These are phyloP conservation scores for Merops nubicus DNA, from an alignment of 2,113 vertebrate genomes.

Conservation along the genomic window DNA sequence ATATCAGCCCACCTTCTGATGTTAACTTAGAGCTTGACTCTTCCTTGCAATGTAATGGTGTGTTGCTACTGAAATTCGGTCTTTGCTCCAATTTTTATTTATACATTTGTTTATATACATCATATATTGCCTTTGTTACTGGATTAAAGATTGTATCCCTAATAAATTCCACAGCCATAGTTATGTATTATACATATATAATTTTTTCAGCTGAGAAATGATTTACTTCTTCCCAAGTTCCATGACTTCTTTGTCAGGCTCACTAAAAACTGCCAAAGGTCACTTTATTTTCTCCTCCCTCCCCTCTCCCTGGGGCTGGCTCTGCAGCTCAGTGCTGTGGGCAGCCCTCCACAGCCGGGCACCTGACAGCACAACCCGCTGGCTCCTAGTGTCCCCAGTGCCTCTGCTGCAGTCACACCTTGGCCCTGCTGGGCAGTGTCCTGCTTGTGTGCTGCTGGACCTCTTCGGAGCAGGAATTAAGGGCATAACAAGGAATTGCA, in stretches of 20 bases:
- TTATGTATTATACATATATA: constrained; percentile 42
- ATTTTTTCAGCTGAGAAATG: neutral
- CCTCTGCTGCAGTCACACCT: neutral
- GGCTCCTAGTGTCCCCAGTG: too few relatives aligned
- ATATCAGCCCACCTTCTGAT: neutral
- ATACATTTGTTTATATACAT: neutral
- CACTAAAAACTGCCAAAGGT: constrained; percentile 49
- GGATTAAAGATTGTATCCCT: constrained; percentile 29
- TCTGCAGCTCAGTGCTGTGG: constrained; percentile 17
- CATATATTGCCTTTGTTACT: neutral
- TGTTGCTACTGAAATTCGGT: neutral
- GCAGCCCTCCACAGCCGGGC: neutral
- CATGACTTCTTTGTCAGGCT: constrained; percentile 38
- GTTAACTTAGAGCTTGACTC: neutral
- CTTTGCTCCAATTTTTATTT: neutral
- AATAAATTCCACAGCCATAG: neutral
- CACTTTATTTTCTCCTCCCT: constrained; percentile 46
- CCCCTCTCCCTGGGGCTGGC: neutral
- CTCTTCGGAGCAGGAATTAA: neutral
- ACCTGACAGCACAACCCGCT: neutral
- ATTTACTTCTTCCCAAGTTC: constrained; percentile 44
- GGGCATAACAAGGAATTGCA: neutral
- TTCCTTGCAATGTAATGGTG: neutral
- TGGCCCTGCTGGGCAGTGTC: neutral
- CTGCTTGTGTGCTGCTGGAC: neutral